These are phyloP conservation scores for Pelosia muscerda DNA, from an alignment of 2,888 invertebrate genomes.

Conservation along the genomic window DNA sequence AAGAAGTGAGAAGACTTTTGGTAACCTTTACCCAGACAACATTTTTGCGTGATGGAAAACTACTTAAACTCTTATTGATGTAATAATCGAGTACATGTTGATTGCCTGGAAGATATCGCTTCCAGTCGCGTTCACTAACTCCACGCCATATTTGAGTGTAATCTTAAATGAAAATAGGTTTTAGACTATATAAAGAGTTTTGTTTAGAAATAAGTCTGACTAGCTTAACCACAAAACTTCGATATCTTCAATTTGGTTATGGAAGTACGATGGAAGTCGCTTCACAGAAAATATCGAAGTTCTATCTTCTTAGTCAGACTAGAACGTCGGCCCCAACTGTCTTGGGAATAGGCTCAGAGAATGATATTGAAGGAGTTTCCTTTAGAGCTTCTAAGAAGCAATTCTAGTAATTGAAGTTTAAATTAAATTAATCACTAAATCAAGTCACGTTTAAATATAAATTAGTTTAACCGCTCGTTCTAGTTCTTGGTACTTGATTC, in stretches of 20 bases:
- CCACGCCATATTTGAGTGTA: neutral
- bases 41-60: neutral
- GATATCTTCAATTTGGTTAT: no score
- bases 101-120: no score
- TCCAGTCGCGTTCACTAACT: no score
- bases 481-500: neutral
- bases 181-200: neutral
- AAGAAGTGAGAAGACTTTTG: neutral
- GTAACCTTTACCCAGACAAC: neutral
- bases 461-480: neutral
- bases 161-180: neutral
- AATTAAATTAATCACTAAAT: neutral
- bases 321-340: no score
- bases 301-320: no score
- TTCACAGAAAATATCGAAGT: no score
- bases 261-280: no score
- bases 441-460: conserved; percentile 7
- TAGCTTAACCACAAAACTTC: no score
- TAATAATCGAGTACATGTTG: neutral
- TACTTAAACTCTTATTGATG: neutral
- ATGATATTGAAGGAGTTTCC: no score
- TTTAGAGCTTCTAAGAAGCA: neutral
- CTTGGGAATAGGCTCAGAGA: no score
- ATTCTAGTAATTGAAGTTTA: neutral
- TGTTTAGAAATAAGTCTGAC: no score